phyloP scores from a whole-genome alignment of 2,888 invertebrate species.

The Phaonia tiefii region DNA sequence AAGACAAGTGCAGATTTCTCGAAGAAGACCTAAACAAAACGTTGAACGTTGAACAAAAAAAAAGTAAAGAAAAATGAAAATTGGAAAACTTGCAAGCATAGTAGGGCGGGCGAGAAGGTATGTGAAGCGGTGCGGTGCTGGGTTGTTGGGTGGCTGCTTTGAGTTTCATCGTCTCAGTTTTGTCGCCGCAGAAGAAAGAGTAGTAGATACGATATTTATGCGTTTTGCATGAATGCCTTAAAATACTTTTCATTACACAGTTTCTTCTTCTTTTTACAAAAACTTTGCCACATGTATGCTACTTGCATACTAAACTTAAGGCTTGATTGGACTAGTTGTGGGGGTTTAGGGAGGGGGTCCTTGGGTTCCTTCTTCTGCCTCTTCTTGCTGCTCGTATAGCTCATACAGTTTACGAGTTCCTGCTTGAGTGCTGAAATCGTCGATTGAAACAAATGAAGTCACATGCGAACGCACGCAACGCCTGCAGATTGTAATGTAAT shows the following conservation, averaged over 20 bases:
- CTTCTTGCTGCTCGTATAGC: conserved; percentile 47
- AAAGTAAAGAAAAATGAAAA: conserved; percentile 29
- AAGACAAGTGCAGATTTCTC: not conserved
- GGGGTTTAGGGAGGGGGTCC: conserved; percentile 26
- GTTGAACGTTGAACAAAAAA: not conserved
- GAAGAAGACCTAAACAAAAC: not conserved
- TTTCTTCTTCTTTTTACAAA: conserved; percentile 15
- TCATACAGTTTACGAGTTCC: conserved; percentile 61
- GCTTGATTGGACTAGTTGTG: no score
- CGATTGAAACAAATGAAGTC: conserved; percentile 48
- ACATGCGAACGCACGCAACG: conserved; percentile 18
- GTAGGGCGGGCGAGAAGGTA: conserved; percentile 49
- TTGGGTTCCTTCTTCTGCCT: no score
- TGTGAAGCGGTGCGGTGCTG: no score
- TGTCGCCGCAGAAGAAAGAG: no score
- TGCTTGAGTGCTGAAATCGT: conserved; percentile 57
- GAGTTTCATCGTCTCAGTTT: not conserved
- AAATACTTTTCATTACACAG: conserved; percentile 43
- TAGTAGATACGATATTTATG: conserved; percentile 27
- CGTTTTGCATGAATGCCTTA: conserved; percentile 57
- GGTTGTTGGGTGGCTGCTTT: not conserved
- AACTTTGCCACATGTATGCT: not conserved
- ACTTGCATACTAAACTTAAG: not conserved
- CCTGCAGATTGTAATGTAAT: not conserved
- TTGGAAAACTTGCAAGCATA: conserved; percentile 21